Evolutionary conservation across 2,888 invertebrate genomes (phyloP).

Genomic region (Pegoplata infirma): DNA sequence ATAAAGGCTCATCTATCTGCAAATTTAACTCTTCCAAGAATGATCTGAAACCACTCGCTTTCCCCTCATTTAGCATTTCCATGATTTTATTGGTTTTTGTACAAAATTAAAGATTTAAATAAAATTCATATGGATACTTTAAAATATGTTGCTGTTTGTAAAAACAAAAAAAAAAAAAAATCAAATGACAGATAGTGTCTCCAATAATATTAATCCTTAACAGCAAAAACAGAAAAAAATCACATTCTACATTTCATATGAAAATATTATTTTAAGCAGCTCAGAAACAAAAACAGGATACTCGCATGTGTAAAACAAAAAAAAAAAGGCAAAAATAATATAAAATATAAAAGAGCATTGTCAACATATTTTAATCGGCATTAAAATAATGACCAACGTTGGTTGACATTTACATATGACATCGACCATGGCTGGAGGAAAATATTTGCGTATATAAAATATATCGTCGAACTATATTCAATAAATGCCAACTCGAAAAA

Average conservation of each 20-base stretch:
- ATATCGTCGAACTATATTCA: no score
- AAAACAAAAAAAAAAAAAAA: slow-evolving; percentile 29
- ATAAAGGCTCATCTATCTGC: no score
- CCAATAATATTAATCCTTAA: slow-evolving; percentile 40
- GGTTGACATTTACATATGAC: slow-evolving; percentile 59
- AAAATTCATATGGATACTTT: no score
- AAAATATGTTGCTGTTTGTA: no score
- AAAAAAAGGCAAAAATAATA: slow-evolving; percentile 3
- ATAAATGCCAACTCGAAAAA: no score
- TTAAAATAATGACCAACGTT: slow-evolving; percentile 61
- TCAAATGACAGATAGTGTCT: slow-evolving; percentile 45
- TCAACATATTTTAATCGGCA: slow-evolving; percentile 64
- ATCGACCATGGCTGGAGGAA: not conserved
- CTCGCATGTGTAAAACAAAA: slow-evolving; percentile 4
- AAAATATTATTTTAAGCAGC: slow-evolving; percentile 54
- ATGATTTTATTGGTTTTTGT: no score
- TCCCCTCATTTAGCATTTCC: no score
- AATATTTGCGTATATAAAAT: no score
- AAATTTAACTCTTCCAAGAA: no score
- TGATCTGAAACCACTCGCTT: no score
- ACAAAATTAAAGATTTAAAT: no score
- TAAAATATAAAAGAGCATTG: slow-evolving; percentile 60
- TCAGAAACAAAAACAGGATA: slow-evolving; percentile 42
- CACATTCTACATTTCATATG: slow-evolving; percentile 45
- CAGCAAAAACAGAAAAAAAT: slow-evolving; percentile 17